A percentile compares a stretch with the other conserved stretches of the same genome.
Conservation (phyloP, 2,797 vertebrate species). For the Anabacerthia variegaticeps region DNA sequence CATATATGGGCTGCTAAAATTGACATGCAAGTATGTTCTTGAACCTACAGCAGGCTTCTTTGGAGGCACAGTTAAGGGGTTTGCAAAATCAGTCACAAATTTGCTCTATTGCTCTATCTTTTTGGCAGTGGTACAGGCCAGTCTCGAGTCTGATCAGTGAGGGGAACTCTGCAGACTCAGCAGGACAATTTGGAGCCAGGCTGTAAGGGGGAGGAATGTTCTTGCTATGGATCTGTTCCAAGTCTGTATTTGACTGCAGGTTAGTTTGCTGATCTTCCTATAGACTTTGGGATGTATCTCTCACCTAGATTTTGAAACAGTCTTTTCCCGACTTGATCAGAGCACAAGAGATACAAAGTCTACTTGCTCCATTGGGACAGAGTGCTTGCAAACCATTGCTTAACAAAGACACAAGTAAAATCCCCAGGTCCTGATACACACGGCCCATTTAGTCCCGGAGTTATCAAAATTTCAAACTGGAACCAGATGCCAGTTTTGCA, state of each 20-base stretch:
- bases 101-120: fast-evolving
- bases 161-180: background rate
- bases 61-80: background rate
- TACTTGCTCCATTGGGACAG: background rate
- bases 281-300: background rate
- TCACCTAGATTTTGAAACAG: background rate
- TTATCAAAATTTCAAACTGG: background rate
- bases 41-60: background rate
- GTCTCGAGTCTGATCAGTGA: fast-evolving
- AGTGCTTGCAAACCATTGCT: background rate
- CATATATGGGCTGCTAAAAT: background rate
- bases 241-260: background rate
- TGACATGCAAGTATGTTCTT: background rate
- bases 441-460: background rate
- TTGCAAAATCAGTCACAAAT: background rate
- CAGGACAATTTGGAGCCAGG: background rate
- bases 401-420: background rate
- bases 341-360: background rate
- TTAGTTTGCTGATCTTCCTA: background rate
- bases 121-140: too few relatives aligned
- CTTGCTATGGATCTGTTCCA: background rate
- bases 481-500: background rate
- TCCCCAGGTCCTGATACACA: background rate
- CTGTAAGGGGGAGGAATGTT: background rate
- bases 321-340: background rate